phyloP scores from a whole-genome alignment of 2,888 invertebrate species.

The Brenthis hecate region DNA sequence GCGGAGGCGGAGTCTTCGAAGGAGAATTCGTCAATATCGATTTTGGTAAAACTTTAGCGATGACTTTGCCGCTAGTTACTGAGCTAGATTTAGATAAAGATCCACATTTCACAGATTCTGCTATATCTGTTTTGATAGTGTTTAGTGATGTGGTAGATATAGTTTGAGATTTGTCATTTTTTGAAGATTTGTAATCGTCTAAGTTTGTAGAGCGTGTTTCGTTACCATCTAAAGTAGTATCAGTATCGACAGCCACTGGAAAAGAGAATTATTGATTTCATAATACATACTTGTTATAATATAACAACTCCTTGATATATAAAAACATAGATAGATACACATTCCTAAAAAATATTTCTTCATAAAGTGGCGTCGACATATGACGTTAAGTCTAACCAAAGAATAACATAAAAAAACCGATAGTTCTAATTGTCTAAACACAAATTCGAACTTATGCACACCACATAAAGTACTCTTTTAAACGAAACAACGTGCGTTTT shows the following conservation, averaged over 20 bases:
- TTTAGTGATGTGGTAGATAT: conserved; percentile 24
- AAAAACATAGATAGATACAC: no score
- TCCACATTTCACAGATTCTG: conserved; percentile 5
- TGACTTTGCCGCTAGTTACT: conserved; percentile 12
- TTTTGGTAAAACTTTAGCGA: conserved; percentile 16
- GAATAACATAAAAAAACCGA: no score
- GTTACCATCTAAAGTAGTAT: conserved; percentile 26
- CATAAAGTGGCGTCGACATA: no score
- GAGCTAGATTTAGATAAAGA: conserved; percentile 12
- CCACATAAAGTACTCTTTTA: no score
- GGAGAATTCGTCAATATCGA: conserved; percentile 14
- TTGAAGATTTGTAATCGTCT: conserved; percentile 31
- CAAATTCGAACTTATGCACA: no score
- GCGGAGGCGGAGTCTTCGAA: conserved; percentile 37
- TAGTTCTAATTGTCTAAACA: no score
- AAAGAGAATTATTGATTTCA: neutral
- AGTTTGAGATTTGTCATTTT: conserved; percentile 18
- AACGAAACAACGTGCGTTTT: no score
- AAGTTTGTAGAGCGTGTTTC: conserved; percentile 30
- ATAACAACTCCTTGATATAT: no score
- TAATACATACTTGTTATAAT: neutral
- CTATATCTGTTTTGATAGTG: conserved; percentile 24
- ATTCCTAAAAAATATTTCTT: no score
- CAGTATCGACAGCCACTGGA: conserved; percentile 34
- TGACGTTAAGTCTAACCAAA: no score